Evolutionary conservation across 2,113 vertebrate genomes (phyloP).

Genomic region (Oncorhynchus gorbuscha): DNA sequence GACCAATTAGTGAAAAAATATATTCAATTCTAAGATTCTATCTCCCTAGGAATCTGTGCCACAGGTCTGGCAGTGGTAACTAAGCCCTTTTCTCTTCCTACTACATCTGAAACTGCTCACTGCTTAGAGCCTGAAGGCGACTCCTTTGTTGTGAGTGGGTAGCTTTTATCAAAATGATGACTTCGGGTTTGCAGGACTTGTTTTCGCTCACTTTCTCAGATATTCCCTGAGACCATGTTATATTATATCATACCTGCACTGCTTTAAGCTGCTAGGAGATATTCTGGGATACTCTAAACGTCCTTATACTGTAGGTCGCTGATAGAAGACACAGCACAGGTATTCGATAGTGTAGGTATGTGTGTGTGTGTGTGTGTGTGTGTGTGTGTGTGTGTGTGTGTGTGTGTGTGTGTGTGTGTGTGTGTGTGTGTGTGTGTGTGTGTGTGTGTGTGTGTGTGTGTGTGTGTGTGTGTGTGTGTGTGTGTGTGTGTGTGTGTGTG

Average conservation of each 20-base stretch:
- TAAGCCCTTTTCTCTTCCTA: background rate
- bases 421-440: too few relatives aligned
- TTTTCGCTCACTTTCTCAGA: background rate
- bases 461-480: too few relatives aligned
- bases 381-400: too few relatives aligned
- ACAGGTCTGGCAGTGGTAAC: background rate
- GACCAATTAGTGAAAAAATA: background rate
- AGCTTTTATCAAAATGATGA: background rate
- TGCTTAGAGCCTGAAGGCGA: background rate
- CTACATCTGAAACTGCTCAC: background rate
- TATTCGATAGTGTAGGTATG: background rate
- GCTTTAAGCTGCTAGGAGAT: background rate
- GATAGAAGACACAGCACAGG: background rate
- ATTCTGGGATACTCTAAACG: background rate
- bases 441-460: too few relatives aligned
- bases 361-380: too few relatives aligned
- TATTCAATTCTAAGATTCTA: too few relatives aligned
- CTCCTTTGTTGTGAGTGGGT: slow-evolving; percentile 2
- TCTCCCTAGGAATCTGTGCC: background rate
- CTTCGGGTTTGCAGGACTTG: background rate
- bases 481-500: background rate
- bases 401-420: too few relatives aligned
- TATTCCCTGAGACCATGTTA: background rate
- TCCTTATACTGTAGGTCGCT: too few relatives aligned
- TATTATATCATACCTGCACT: background rate